These are phyloP conservation scores for Bombus waltoni DNA, from an alignment of 1,140 invertebrate species.

Conservation along the genomic window DNA sequence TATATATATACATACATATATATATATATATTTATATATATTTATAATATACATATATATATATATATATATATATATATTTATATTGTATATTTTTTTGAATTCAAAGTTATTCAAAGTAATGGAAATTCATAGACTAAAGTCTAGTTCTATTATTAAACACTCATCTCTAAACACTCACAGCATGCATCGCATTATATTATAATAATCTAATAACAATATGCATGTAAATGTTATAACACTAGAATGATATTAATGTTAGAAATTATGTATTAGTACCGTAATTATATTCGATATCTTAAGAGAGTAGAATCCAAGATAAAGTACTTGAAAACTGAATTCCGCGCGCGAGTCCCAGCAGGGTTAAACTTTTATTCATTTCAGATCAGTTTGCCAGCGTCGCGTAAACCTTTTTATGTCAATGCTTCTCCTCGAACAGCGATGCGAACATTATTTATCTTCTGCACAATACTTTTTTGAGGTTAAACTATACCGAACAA, in stretches of 20 bases:
- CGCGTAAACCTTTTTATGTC: too few relatives aligned
- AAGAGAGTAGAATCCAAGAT: slow-evolving; percentile 9
- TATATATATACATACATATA: too few relatives aligned
- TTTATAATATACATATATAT: background rate
- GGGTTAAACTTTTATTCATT: slow-evolving; percentile 27
- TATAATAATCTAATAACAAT: slow-evolving; percentile 32
- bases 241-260: slow-evolving; percentile 6
- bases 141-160: slow-evolving; percentile 14
- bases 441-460: too few relatives aligned
- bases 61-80: too few relatives aligned
- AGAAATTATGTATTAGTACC: slow-evolving; percentile 17
- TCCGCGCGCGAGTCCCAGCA: background rate
- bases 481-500: background rate
- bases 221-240: slow-evolving; percentile 5
- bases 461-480: background rate
- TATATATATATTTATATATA: too few relatives aligned
- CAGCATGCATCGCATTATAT: slow-evolving; percentile 13
- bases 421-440: background rate
- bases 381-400: background rate
- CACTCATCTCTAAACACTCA: slow-evolving; percentile 32
- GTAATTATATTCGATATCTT: background rate
- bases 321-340: slow-evolving; percentile 20
- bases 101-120: slow-evolving; percentile 31
- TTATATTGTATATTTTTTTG: background rate
- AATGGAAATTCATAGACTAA: slow-evolving; percentile 21